Percentiles rank a stretch among this genome's conserved stretches.
Evolutionary conservation across 2,888 invertebrate species (phyloP).

Genomic region (Xylocampa areola): DNA sequence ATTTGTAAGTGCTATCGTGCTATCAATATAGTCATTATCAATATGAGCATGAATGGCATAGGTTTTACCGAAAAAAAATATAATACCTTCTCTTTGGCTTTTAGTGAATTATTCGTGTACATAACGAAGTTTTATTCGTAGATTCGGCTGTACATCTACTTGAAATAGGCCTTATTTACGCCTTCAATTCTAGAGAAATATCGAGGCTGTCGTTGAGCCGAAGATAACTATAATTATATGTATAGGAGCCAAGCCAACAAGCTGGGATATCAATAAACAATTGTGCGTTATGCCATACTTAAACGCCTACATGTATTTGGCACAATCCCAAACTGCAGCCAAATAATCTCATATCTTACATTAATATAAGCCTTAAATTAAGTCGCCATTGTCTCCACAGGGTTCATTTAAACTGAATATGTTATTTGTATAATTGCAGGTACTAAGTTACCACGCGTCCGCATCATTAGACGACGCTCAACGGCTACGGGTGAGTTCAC

Average conservation of each 20-base stretch:
- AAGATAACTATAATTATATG: background rate
- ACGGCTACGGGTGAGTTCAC: constrained; percentile 93
- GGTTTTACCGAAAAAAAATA: no score
- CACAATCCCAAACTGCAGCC: constrained; percentile 37
- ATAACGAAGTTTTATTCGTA: no score
- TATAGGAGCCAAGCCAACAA: constrained; percentile 23
- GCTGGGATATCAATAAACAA: constrained; percentile 30
- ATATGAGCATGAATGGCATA: no score
- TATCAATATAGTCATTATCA: background rate
- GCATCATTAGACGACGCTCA: constrained; percentile 97
- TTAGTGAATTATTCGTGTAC: no score
- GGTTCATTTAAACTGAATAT: constrained; percentile 22
- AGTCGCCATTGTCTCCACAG: constrained; percentile 5
- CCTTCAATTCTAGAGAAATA: no score
- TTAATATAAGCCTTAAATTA: constrained; percentile 7
- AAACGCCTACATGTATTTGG: constrained; percentile 46
- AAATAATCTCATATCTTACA: background rate
- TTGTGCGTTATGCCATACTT: constrained; percentile 31
- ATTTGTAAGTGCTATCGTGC: background rate
- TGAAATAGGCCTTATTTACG: no score
- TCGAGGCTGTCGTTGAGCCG: no score
- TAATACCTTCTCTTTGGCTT: no score
- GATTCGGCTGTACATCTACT: no score
- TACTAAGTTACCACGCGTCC: constrained; percentile 98
- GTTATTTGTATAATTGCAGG: constrained; percentile 75